Evolutionary conservation across 2,888 invertebrate genomes (phyloP).

Genomic region (Rhaphigaster nebulosa): DNA sequence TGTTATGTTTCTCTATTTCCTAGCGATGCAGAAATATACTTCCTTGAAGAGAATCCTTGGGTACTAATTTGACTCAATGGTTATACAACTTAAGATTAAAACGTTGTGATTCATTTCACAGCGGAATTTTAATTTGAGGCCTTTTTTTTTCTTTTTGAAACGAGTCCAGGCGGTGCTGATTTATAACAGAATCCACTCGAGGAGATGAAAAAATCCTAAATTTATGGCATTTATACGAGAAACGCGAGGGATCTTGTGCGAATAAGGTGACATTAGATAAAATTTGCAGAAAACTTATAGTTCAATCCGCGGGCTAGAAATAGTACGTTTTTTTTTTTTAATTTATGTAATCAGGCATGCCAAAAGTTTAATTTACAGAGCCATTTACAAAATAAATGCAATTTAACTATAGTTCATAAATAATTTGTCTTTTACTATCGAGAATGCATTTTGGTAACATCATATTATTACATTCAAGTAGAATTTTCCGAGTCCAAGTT

Average conservation of each 20-base stretch:
- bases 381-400: too few relatives aligned
- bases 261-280: not conserved
- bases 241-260: not conserved
- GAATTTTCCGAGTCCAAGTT: too few relatives aligned
- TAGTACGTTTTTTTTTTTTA: too few relatives aligned
- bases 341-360: too few relatives aligned
- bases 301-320: not conserved
- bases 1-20: not conserved
- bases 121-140: conserved; percentile 24
- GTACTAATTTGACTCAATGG: not conserved
- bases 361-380: too few relatives aligned
- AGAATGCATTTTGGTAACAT: too few relatives aligned
- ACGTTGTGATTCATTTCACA: not conserved
- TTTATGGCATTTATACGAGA: not conserved
- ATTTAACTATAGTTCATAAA: too few relatives aligned
- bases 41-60: not conserved
- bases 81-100: conserved; percentile 21
- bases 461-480: too few relatives aligned
- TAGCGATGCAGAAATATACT: not conserved
- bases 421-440: too few relatives aligned
- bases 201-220: not conserved
- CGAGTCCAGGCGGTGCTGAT: not conserved
- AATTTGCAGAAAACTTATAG: not conserved
- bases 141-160: not conserved
- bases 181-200: not conserved